phyloP scores from a whole-genome alignment of 1,140 invertebrate genomes.

The Zophobas morio region DNA sequence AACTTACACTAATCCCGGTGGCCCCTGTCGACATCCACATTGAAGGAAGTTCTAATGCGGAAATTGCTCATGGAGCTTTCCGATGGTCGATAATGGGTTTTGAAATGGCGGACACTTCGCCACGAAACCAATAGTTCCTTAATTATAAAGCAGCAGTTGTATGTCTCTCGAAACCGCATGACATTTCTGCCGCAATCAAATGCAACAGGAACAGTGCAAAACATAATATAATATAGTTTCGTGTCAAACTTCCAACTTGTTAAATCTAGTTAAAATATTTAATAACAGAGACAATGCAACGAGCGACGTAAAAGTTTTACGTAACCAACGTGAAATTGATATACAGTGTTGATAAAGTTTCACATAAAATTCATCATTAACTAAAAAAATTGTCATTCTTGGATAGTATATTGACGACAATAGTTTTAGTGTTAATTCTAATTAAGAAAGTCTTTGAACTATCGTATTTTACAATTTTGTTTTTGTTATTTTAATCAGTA shows the following conservation, averaged over 20 bases:
- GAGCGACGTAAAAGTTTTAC: too few relatives aligned
- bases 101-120: neutral
- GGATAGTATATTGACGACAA: too few relatives aligned
- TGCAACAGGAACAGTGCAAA: neutral
- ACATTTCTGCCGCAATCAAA: neutral
- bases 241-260: neutral
- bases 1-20: too few relatives aligned
- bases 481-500: too few relatives aligned
- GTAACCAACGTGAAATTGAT: too few relatives aligned
- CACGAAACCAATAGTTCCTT: slow-evolving; percentile 16
- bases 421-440: too few relatives aligned
- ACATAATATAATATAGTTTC: neutral
- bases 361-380: too few relatives aligned
- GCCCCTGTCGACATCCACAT: too few relatives aligned
- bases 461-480: too few relatives aligned
- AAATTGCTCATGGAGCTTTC: neutral
- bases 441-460: too few relatives aligned
- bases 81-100: neutral
- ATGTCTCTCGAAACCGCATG: neutral
- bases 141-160: slow-evolving; percentile 2
- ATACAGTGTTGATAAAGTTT: too few relatives aligned
- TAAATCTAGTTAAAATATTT: neutral
- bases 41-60: neutral
- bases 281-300: neutral
- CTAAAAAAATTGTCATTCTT: too few relatives aligned